phyloP scores from a whole-genome alignment of 2,888 invertebrate genomes.

The Drosophila merina region DNA sequence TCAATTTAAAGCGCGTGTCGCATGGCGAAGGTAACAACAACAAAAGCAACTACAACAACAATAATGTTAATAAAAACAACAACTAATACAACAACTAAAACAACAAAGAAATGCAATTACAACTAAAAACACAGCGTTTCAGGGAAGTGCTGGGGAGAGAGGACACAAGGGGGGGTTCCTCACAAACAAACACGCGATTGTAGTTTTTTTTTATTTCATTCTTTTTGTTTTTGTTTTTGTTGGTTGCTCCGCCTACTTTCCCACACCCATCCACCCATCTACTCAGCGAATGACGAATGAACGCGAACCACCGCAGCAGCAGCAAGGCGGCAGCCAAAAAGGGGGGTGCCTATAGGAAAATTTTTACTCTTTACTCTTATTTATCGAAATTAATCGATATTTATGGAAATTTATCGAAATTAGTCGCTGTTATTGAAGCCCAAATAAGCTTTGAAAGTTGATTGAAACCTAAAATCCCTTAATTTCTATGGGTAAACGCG shows the following conservation, averaged over 20 bases:
- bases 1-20: slow-evolving; percentile 62
- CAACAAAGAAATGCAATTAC: slow-evolving; percentile 53
- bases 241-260: slow-evolving; percentile 74
- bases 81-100: slow-evolving; percentile 37
- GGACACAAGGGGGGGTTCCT: no score
- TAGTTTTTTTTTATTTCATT: slow-evolving; percentile 4
- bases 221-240: not conserved
- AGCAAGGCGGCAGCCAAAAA: not conserved
- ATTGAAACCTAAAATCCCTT: not conserved
- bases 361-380: not conserved
- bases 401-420: no score
- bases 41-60: slow-evolving; percentile 33
- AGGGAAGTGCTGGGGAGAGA: not conserved
- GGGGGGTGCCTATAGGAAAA: slow-evolving; percentile 1
- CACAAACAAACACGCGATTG: slow-evolving; percentile 34
- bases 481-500: slow-evolving; percentile 1
- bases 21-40: slow-evolving; percentile 39
- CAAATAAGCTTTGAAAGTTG: not conserved
- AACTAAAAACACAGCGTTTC: slow-evolving; percentile 52
- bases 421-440: not conserved
- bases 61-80: not conserved
- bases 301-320: slow-evolving; percentile 1
- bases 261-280: slow-evolving; percentile 67
- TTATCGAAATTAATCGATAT: no score
- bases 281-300: slow-evolving; percentile 52